Percentiles rank a stretch among this genome's conserved stretches.
phyloP scores from a whole-genome alignment of 1,140 invertebrate genomes.

The Olivierus martensii region DNA sequence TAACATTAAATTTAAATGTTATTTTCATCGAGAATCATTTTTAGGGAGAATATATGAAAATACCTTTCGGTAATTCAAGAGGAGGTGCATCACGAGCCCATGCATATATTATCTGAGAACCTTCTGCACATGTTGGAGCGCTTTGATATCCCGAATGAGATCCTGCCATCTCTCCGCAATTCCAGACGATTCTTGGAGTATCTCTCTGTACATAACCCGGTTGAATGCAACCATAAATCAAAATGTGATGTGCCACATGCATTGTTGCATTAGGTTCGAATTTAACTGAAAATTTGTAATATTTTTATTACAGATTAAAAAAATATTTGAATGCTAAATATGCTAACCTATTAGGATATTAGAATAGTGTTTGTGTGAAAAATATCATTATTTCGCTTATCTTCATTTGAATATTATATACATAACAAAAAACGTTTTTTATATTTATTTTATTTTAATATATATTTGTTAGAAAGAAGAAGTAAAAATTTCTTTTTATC shows the following conservation, averaged over 20 bases:
- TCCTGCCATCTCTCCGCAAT: slow-evolving; percentile 82
- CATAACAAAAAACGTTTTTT: too few relatives aligned
- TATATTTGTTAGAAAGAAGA: too few relatives aligned
- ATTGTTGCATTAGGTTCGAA: slow-evolving; percentile 87
- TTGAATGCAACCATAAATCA: slow-evolving; percentile 76
- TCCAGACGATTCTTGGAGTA: slow-evolving; percentile 49
- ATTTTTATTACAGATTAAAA: too few relatives aligned
- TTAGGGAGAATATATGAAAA: too few relatives aligned
- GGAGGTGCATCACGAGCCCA: slow-evolving; percentile 91
- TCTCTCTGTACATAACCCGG: slow-evolving; percentile 56
- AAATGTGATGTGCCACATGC: slow-evolving; percentile 86
- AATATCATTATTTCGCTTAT: too few relatives aligned
- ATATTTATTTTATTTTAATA: too few relatives aligned
- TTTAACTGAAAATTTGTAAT: slow-evolving; percentile 56
- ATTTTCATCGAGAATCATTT: too few relatives aligned
- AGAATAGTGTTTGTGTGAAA: too few relatives aligned
- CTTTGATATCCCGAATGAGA: slow-evolving; percentile 17
- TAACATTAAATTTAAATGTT: not conserved
- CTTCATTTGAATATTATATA: too few relatives aligned
- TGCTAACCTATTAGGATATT: too few relatives aligned
- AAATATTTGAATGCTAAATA: slow-evolving; percentile 7
- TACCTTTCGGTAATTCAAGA: slow-evolving; percentile 62
- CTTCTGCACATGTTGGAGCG: slow-evolving; percentile 25
- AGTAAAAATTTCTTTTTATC: too few relatives aligned
- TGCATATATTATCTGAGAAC: slow-evolving; percentile 74